A percentile compares a stretch with the other conserved stretches of the same genome.
Conservation (phyloP, 2,113 vertebrate species). For the Elephas maximus region DNA sequence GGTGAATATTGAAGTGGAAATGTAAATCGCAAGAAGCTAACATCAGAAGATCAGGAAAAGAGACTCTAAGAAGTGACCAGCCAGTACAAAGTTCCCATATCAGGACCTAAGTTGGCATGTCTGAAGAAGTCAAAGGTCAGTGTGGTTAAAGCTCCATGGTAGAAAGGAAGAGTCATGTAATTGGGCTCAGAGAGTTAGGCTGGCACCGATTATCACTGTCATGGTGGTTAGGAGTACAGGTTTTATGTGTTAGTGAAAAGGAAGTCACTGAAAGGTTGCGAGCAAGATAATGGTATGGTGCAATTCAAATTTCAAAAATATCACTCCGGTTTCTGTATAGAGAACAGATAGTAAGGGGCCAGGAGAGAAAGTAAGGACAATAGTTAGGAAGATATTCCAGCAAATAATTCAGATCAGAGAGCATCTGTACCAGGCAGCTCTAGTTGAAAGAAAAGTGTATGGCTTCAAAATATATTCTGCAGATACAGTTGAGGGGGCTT, state of each 20-base stretch:
- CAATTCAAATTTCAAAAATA: slow-evolving; percentile 32
- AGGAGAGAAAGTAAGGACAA: neutral
- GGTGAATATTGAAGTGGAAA: neutral
- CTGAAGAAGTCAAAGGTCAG: neutral
- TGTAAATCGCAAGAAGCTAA: neutral
- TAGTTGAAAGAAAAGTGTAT: neutral
- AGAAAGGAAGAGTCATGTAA: neutral
- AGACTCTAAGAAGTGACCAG: neutral
- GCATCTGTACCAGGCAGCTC: neutral
- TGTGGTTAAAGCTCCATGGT: neutral
- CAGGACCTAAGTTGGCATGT: neutral
- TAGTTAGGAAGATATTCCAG: neutral
- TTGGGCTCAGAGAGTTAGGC: neutral
- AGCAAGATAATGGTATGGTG: neutral
- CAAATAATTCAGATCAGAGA: slow-evolving; percentile 3
- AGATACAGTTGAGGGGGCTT: neutral
- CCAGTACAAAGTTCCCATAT: neutral
- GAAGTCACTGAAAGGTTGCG: neutral
- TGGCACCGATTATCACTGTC: neutral
- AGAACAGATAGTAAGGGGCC: neutral
- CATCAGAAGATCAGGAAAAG: neutral
- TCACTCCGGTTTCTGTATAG: neutral
- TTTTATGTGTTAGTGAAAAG: neutral
- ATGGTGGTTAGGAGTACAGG: neutral
- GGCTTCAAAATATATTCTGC: neutral